Conservation (phyloP, 2,113 vertebrate species). For the Emydocephalus ijimae region DNA sequence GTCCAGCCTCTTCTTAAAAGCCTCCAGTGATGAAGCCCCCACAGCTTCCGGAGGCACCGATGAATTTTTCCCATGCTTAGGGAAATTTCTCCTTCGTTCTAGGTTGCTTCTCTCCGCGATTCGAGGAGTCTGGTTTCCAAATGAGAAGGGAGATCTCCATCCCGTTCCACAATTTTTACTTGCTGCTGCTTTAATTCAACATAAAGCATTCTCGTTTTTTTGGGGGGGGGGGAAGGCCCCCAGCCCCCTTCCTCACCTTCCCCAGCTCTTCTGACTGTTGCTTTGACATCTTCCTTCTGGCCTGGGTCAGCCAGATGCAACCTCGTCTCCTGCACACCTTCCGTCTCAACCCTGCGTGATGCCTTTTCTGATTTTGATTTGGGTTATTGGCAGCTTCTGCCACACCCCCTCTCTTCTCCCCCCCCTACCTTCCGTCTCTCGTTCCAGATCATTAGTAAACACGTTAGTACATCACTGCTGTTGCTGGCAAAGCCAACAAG, state of each 20-base stretch:
- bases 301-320: not conserved
- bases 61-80: too few species aligned
- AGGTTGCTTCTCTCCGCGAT: too few species aligned
- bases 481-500: not conserved
- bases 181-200: not conserved
- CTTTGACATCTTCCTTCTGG: not conserved
- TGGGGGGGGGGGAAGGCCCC: not conserved
- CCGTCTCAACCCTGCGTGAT: not conserved
- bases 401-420: not conserved
- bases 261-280: not conserved
- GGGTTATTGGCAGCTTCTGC: not conserved
- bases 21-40: too few species aligned
- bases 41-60: too few species aligned
- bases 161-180: not conserved
- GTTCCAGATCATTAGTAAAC: not conserved
- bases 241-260: not conserved
- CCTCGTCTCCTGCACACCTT: too few species aligned
- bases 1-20: too few species aligned
- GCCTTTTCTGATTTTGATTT: not conserved
- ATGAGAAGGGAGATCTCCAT: not conserved
- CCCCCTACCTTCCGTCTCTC: not conserved
- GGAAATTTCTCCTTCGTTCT: too few species aligned
- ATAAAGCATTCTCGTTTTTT: not conserved
- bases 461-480: not conserved
- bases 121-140: not conserved